Conservation (phyloP, 1,140 invertebrate species). For the Drosophila aff. region DNA sequence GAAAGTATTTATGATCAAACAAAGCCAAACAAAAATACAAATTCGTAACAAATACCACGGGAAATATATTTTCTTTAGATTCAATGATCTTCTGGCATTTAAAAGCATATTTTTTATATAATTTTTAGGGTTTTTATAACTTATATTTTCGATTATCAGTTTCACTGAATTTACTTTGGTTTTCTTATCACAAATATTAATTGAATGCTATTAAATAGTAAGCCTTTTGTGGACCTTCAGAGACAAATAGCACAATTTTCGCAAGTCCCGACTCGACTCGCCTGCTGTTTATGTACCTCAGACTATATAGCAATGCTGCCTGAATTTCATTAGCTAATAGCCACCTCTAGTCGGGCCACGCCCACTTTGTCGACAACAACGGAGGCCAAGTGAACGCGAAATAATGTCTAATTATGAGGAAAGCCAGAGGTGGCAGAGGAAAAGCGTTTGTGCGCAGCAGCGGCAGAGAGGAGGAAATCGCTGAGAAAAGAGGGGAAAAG, state of each 20-base stretch:
- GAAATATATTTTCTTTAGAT: no score
- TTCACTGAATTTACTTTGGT: no score
- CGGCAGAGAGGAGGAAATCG: slow-evolving; percentile 4
- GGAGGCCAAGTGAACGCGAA: slow-evolving; percentile 51
- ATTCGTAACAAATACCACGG: no score
- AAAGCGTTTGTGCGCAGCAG: slow-evolving; percentile 49
- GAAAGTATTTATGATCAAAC: no score
- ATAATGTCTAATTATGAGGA: slow-evolving; percentile 63
- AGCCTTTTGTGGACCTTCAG: background rate
- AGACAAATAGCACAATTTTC: background rate
- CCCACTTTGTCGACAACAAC: slow-evolving; percentile 37
- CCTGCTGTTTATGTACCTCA: background rate
- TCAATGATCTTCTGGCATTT: no score
- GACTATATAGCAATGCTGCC: slow-evolving; percentile 6
- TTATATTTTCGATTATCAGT: no score
- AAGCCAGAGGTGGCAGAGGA: slow-evolving; percentile 20
- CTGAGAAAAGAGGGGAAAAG: slow-evolving; percentile 20
- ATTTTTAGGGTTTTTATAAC: no score
- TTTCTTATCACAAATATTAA: background rate
- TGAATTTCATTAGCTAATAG: slow-evolving; percentile 48
- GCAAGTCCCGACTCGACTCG: background rate
- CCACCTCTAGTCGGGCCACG: slow-evolving; percentile 32
- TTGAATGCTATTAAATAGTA: background rate
- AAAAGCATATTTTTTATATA: no score
- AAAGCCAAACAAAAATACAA: no score